Base-by-base conservation (phyloP, 2,113 vertebrate genomes). In the Nycticryphes semicollaris region DNA sequence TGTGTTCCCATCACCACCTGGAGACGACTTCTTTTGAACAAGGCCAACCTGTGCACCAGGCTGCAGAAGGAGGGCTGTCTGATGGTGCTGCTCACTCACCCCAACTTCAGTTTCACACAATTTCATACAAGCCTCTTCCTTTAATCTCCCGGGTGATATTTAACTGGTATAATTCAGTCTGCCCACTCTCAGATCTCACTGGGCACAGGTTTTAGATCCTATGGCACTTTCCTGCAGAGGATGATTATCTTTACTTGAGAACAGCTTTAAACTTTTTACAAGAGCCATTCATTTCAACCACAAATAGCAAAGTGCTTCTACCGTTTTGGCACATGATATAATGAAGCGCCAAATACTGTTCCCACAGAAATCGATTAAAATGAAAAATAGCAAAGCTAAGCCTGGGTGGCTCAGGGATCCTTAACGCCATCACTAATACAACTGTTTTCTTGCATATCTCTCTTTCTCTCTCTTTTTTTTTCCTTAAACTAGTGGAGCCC, bases 381-480 rank as follows among this genome's bases (percentile, higher is more conserved):
- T 90, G 14, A 88, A 77, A 94, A 92, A 8, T 31, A 77, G 25
- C 22, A 78, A 87, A 93, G 30, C 25, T 85, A 72, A 88, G 35
- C 9, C 70, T 62, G 27, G 7, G 27, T 83, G 41, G 21, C 64
- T 81, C 62, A 89, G 60, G 27, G 35, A 88, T 10, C 41, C 35
- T 47, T 4, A 28, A 67, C 20, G 14, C 10, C 37, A 57, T 54
- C 5, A 17, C 47, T 73, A 67, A 50, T 20, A 67, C 14, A 4
- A 43, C 24, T 27, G 18, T 57, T 82, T 73, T n/a, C n/a, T 74
- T 54, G 25, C 23, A 63, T 47, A 7, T 68, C 23, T 47, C 7
- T 48, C 22, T 83, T 2, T 57, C 3, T 28, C 23, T 39, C 10
- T 63, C 4, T 33, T 39, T 37, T 62, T 85, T 73, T 59, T 47